phyloP scores from a whole-genome alignment of 2,888 invertebrate genomes.

The Palloptera scutellata region DNA sequence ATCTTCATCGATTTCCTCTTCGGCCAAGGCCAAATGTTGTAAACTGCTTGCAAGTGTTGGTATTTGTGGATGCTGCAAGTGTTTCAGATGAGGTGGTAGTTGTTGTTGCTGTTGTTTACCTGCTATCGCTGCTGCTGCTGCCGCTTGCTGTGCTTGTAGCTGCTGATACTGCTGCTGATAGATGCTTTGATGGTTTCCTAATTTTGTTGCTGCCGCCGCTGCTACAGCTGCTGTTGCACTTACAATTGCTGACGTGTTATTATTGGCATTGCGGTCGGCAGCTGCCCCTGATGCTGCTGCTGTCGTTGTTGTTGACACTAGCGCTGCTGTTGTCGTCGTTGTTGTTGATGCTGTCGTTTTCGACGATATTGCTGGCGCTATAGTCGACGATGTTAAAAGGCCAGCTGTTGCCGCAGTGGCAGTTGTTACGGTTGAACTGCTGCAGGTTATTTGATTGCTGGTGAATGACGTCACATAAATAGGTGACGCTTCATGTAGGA shows the following conservation, averaged over 20 bases:
- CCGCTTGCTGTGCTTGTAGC: slow-evolving; percentile 38
- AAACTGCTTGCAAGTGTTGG: slow-evolving; percentile 94
- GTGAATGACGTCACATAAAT: slow-evolving; percentile 83
- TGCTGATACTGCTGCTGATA: slow-evolving; percentile 82
- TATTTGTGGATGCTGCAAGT: slow-evolving; percentile 94
- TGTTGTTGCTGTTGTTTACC: slow-evolving; percentile 71
- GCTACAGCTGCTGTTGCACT: slow-evolving; percentile 68
- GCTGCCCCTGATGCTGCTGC: slow-evolving; percentile 43
- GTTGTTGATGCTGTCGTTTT: slow-evolving; percentile 45
- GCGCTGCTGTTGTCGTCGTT: slow-evolving; percentile 40
- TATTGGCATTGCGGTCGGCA: slow-evolving; percentile 44
- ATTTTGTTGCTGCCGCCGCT: slow-evolving; percentile 53
- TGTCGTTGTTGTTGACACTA: slow-evolving; percentile 41
- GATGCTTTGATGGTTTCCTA: slow-evolving; percentile 68
- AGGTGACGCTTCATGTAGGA: slow-evolving; percentile 81
- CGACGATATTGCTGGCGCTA: slow-evolving; percentile 51
- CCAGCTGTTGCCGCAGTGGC: slow-evolving; percentile 59
- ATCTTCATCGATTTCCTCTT: slow-evolving; percentile 94
- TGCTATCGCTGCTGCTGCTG: slow-evolving; percentile 35
- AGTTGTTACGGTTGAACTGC: slow-evolving; percentile 67
- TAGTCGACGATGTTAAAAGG: slow-evolving; percentile 55
- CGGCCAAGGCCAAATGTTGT: slow-evolving; percentile 95
- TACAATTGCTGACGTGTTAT: slow-evolving; percentile 37
- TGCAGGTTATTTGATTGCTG: slow-evolving; percentile 66
- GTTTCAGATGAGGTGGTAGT: slow-evolving; percentile 84